A percentile compares a stretch with the other conserved stretches of the same genome.
Evolutionary conservation across 2,797 vertebrate genomes (phyloP).

Genomic region (Alfaro cultratus): DNA sequence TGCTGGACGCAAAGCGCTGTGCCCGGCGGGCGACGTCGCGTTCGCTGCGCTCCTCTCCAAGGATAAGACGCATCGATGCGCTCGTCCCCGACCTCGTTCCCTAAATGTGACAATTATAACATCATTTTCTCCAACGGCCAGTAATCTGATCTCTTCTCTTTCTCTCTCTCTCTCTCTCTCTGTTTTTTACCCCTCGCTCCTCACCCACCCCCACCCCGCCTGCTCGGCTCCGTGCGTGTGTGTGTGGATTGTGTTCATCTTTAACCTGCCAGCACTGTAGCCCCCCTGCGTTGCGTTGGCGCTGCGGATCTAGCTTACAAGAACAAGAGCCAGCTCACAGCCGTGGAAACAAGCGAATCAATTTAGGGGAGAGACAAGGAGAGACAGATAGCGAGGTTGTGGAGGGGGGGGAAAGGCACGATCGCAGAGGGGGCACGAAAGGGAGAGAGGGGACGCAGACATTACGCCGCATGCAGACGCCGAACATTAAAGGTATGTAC

Average conservation of each 20-base stretch:
- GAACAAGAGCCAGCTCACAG: slow-evolving; percentile 75
- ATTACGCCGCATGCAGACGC: slow-evolving; percentile 51
- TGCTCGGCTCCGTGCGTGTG: background rate
- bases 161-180: background rate
- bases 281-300: slow-evolving; percentile 76
- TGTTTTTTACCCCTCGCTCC: background rate
- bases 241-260: slow-evolving; percentile 67
- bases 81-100: slow-evolving; percentile 59
- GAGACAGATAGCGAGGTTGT: slow-evolving; percentile 58
- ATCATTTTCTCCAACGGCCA: slow-evolving; percentile 51
- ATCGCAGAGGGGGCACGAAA: slow-evolving; percentile 43
- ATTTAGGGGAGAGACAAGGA: slow-evolving; percentile 60
- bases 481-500: slow-evolving; percentile 68
- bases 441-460: slow-evolving; percentile 59
- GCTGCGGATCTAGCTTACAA: slow-evolving; percentile 77
- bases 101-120: slow-evolving; percentile 58
- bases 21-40: slow-evolving; percentile 80
- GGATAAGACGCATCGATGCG: slow-evolving; percentile 73
- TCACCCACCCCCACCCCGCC: background rate
- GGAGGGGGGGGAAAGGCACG: slow-evolving; percentile 45
- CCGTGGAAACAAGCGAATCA: slow-evolving; percentile 74
- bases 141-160: slow-evolving; percentile 36
- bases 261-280: slow-evolving; percentile 71
- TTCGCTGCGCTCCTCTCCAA: slow-evolving; percentile 75
- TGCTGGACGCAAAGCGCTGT: slow-evolving; percentile 75